A percentile compares a stretch with the other conserved stretches of the same genome.
Conservation (phyloP, 2,113 vertebrate species). For the Erinaceus europaeus region DNA sequence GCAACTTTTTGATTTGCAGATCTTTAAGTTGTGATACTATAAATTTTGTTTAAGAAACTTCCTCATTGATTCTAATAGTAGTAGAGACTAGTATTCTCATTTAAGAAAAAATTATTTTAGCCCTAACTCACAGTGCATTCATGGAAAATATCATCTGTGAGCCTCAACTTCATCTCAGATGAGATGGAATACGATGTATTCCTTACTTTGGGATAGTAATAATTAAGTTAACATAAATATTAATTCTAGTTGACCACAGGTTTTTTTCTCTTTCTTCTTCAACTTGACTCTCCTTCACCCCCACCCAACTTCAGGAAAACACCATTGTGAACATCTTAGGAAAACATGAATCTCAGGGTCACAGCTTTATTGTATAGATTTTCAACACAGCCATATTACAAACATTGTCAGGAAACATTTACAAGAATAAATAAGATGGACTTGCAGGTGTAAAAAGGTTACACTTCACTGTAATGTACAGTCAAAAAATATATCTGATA, state of each 20-base stretch:
- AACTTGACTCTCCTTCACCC: background rate
- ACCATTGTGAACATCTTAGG: conserved; percentile 80
- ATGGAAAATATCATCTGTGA: background rate
- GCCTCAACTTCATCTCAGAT: background rate
- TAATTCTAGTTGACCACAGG: background rate
- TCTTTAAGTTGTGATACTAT: background rate
- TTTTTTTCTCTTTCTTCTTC: background rate
- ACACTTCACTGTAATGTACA: conserved; percentile 89
- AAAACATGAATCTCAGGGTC: conserved; percentile 87
- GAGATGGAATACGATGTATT: background rate
- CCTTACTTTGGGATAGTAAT: background rate
- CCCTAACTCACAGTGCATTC: background rate
- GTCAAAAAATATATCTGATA: conserved; percentile 91
- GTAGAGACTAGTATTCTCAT: background rate
- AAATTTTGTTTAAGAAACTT: background rate
- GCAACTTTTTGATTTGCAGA: background rate
- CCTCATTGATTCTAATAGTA: too few relatives aligned
- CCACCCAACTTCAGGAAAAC: conserved; percentile 69
- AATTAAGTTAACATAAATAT: background rate
- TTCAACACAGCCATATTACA: conserved; percentile 89
- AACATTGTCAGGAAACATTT: conserved; percentile 89
- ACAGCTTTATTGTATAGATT: conserved; percentile 89
- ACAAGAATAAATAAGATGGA: conserved; percentile 91
- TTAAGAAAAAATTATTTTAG: background rate
- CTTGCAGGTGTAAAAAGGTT: conserved; percentile 88